A percentile compares a stretch with the other conserved stretches of the same genome.
Evolutionary conservation across 1,140 invertebrate species (phyloP).

Genomic region (Plutomurus gul): DNA sequence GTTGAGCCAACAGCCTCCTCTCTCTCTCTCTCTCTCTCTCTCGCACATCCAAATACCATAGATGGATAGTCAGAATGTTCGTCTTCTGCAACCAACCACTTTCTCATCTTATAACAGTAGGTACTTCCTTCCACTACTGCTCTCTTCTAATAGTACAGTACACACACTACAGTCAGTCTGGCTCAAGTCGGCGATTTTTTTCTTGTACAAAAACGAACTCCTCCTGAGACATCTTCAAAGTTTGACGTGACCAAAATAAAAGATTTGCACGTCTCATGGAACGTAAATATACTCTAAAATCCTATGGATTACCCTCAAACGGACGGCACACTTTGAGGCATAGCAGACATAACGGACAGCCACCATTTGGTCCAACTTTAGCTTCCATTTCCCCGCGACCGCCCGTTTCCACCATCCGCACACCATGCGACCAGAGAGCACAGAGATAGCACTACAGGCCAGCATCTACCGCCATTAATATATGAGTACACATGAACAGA

Average conservation of each 20-base stretch:
- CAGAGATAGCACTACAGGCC: too few species aligned
- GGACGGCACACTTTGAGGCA: constrained; percentile 22
- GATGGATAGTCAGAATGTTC: neutral
- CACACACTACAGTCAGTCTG: neutral
- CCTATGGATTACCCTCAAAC: constrained; percentile 35
- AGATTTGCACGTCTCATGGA: constrained; percentile 46
- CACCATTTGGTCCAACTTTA: constrained; percentile 5
- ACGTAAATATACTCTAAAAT: constrained; percentile 47
- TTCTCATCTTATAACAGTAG: neutral
- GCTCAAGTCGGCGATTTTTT: constrained; percentile 22
- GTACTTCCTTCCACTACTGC: neutral
- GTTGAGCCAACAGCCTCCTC: constrained; percentile 1
- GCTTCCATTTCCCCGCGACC: neutral
- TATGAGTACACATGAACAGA: neutral
- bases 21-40: too few species aligned
- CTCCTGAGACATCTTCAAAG: constrained; percentile 51
- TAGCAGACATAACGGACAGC: neutral
- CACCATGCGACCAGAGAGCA: too few species aligned
- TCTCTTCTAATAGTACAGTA: neutral
- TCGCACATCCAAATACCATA: neutral
- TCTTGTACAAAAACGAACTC: constrained; percentile 42
- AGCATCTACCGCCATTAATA: neutral
- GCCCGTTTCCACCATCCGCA: neutral
- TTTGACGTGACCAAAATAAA: constrained; percentile 50
- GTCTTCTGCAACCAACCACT: neutral